These are phyloP conservation scores for Exaiptasia diaphana DNA, from an alignment of 64 coral and sea anemone genomes.

Conservation along the genomic window DNA sequence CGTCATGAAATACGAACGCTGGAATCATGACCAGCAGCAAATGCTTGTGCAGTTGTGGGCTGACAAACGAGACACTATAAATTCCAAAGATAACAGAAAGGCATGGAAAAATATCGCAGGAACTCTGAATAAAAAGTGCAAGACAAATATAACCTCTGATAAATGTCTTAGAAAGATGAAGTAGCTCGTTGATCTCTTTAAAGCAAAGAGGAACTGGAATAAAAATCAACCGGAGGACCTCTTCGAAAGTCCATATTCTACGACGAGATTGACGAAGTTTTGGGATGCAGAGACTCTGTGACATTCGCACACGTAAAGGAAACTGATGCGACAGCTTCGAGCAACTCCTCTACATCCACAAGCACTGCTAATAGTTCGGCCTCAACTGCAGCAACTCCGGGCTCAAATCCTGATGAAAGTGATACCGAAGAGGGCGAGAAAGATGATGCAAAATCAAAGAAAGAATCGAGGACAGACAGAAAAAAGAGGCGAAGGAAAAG, in stretches of 20 bases:
- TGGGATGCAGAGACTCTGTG: not conserved
- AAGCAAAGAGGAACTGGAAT: not conserved
- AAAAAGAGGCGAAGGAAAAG: too few relatives aligned
- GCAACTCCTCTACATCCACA: not conserved
- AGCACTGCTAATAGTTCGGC: not conserved
- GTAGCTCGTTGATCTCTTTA: not conserved
- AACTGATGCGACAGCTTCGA: too few relatives aligned
- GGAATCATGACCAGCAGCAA: not conserved
- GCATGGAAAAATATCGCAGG: not conserved
- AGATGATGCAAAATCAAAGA: too few relatives aligned
- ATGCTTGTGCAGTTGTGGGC: not conserved
- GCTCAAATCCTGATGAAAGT: too few relatives aligned
- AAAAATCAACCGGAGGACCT: not conserved
- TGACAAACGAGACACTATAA: not conserved
- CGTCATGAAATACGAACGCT: not conserved
- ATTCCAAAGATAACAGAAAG: not conserved
- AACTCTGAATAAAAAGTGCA: too few relatives aligned
- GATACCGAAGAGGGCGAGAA: too few relatives aligned
- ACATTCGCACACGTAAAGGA: not conserved
- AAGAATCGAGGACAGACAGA: too few relatives aligned
- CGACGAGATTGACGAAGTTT: not conserved
- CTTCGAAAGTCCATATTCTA: not conserved
- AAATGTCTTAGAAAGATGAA: not conserved
- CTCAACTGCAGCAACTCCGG: too few relatives aligned
- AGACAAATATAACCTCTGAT: not conserved